Evolutionary conservation across 53 echinoderm and acorn worm species (phyloP).

Genomic region (Mesocentrotus franciscanus): DNA sequence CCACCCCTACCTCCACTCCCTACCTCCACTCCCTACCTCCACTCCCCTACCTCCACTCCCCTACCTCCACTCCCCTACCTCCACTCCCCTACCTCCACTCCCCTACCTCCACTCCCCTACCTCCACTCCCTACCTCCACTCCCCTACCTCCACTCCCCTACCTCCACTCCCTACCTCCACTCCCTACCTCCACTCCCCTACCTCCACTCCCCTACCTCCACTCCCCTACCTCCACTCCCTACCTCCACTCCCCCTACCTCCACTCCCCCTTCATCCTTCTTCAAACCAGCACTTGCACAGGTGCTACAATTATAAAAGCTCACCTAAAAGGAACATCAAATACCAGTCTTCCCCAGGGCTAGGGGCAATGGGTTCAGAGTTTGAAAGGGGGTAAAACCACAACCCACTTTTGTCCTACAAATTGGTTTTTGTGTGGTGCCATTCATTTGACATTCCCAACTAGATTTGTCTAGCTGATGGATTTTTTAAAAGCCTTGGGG

Average conservation of each 20-base stretch:
- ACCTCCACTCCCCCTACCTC: not conserved
- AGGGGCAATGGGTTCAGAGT: slow-evolving; percentile 34
- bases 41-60: too few relatives aligned
- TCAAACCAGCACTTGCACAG: not conserved
- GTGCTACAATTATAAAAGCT: not conserved
- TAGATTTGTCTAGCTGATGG: slow-evolving; percentile 40
- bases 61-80: too few relatives aligned
- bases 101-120: too few relatives aligned
- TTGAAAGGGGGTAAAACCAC: slow-evolving; percentile 34
- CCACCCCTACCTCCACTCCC: too few relatives aligned
- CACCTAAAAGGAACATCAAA: not conserved
- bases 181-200: too few relatives aligned
- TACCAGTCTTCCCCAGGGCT: slow-evolving; percentile 7
- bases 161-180: too few relatives aligned
- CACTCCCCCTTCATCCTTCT: not conserved
- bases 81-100: too few relatives aligned
- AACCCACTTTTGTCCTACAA: slow-evolving; percentile 52
- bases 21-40: too few relatives aligned
- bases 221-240: not conserved
- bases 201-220: too few relatives aligned
- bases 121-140: not conserved
- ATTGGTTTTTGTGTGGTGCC: slow-evolving; percentile 37
- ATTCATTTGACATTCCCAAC: slow-evolving; percentile 37
- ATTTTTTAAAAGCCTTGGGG: slow-evolving; percentile 30
- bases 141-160: too few relatives aligned